Evolutionary conservation across 1,140 invertebrate genomes (phyloP).

Genomic region (Prorops nasuta): DNA sequence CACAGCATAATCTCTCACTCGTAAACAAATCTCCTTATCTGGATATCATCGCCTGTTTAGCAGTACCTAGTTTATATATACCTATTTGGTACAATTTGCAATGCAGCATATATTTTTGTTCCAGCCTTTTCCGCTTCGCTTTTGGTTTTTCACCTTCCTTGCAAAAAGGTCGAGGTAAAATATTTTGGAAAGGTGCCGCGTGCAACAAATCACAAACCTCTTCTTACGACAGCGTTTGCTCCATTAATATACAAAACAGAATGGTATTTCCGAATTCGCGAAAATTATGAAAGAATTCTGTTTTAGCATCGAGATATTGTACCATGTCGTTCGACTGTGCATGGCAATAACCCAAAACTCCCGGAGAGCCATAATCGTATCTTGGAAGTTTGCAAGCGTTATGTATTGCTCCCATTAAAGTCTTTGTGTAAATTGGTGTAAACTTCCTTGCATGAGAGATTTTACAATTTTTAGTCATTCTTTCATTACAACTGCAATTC

Average conservation of each 20-base stretch:
- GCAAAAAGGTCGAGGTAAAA: conserved; percentile 90
- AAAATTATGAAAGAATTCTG: conserved; percentile 96
- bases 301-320: conserved; percentile 95
- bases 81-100: conserved; percentile 96
- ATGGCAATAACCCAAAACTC: conserved; percentile 94
- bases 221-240: conserved; percentile 93
- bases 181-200: conserved; percentile 99
- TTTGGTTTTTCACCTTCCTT: conserved; percentile 97
- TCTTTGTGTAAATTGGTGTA: conserved; percentile 91
- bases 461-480: conserved; percentile 94
- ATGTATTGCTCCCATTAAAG: conserved; percentile 94
- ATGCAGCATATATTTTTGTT: conserved; percentile 90
- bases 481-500: conserved; percentile 97
- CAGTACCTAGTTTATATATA: conserved; percentile 94
- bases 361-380: conserved; percentile 97
- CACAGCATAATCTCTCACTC: conserved; percentile 94
- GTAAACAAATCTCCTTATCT: conserved; percentile 95
- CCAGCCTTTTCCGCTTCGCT: conserved; percentile 91
- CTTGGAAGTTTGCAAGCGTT: conserved; percentile 91
- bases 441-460: conserved; percentile 84
- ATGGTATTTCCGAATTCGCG: conserved; percentile 96
- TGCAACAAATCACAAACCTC: conserved; percentile 95
- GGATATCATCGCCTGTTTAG: conserved; percentile 90
- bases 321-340: conserved; percentile 95
- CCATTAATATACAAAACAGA: conserved; percentile 92